These are phyloP conservation scores for Sigmodon hispidus DNA, from an alignment of 2,113 vertebrate genomes.

Conservation along the genomic window DNA sequence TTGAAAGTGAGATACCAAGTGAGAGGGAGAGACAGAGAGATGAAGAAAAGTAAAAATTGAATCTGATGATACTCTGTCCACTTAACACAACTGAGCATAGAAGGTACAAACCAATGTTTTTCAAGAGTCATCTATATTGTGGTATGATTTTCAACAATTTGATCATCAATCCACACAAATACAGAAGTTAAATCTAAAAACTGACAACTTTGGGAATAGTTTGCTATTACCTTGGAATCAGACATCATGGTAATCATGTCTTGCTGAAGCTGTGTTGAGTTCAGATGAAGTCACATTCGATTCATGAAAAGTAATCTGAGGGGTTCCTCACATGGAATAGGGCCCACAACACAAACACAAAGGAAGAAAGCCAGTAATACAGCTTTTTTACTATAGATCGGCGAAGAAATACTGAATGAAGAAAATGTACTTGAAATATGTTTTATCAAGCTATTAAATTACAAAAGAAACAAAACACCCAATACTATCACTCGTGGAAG, in stretches of 20 bases:
- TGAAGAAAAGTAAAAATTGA: background rate
- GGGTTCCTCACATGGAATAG: background rate
- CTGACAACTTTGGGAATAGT: background rate
- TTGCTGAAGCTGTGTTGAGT: background rate
- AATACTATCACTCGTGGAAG: background rate
- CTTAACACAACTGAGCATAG: background rate
- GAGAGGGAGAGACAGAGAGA: background rate
- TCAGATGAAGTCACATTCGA: background rate
- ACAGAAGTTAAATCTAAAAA: background rate
- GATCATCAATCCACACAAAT: background rate
- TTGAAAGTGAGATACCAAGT: background rate
- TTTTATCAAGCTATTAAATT: background rate
- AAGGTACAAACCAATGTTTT: background rate
- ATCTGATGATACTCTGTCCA: background rate
- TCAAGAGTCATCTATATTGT: background rate
- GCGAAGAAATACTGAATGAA: background rate
- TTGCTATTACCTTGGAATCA: background rate
- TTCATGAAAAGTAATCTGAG: background rate
- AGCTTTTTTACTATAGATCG: background rate
- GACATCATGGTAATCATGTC: background rate
- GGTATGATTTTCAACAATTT: background rate
- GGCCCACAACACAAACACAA: background rate
- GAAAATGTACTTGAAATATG: background rate
- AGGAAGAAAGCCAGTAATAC: background rate
- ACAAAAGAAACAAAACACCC: background rate